Base-by-base conservation (phyloP, 2,797 vertebrate genomes). In the Pipistrellus pygmaeus region DNA sequence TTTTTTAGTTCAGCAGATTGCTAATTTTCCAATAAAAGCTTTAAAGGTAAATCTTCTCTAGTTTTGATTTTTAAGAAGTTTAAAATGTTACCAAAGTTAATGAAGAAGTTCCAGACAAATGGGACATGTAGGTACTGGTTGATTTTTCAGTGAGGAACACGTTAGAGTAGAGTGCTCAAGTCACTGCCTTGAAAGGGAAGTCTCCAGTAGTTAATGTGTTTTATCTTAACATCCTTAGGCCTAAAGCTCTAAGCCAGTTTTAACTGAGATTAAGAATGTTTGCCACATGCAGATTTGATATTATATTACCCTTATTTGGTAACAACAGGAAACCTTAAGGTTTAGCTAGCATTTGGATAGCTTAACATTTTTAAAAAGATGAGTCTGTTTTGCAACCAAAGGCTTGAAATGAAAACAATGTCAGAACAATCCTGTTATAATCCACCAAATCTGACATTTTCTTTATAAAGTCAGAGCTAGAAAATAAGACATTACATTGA, bases 401-500 rank as follows among this genome's bases (percentile, higher is more conserved):
- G 35, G 66, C 78, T 92, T 78, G 75, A 91, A 76, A 76, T 85
- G 83, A 73, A 91, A 72, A 55, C 38, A 64, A 66, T 15, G 60
- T 60, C 44, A 80, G 30, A 69, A 68, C 41, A 66, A 46, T 51
- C 53, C 14, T 55, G 53, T 55, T 86, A 14, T 68, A n/a, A 72
- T 46, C 38, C 55, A 77, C 57, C 71, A 27, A 60, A 84, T 92
- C 72, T 87, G 71, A 51, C 81, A 73, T 85, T 83, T 82, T 91
- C 73, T 89, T 94, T 72, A 53, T 86, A 71, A 92, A 82, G 82
- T 77, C 53, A 71, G 12, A 80, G 20, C 44, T 91, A 75, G 84
- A 88, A 90, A 77, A 48, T 84, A 77, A 95, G 57, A 85, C 3
- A 68, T 27, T 75, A 87, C 30, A 12, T 85, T 92, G 57, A 91